These are phyloP conservation scores for Spinibarbus caldwelli DNA, from an alignment of 2,797 vertebrate genomes.

Conservation along the genomic window DNA sequence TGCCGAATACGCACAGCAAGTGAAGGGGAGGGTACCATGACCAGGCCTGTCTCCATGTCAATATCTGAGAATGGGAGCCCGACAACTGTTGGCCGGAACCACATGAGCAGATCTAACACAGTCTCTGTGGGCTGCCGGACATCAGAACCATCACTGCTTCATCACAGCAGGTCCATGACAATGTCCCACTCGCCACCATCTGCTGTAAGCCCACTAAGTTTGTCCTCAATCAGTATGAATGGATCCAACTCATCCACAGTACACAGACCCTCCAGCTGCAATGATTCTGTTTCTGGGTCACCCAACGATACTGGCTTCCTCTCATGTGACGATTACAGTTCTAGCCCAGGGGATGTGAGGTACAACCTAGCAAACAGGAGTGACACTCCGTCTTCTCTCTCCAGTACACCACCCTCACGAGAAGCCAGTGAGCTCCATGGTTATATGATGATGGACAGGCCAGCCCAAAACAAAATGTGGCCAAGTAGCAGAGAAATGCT, in stretches of 20 bases:
- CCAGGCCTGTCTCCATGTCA: slow-evolving; percentile 80
- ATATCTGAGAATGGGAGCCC: slow-evolving; percentile 84
- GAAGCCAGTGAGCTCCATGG: slow-evolving; percentile 84
- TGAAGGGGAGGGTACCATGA: slow-evolving; percentile 89
- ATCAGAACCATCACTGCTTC: slow-evolving; percentile 69
- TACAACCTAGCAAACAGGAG: slow-evolving; percentile 81
- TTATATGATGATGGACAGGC: slow-evolving; percentile 90
- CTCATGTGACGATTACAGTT: slow-evolving; percentile 84
- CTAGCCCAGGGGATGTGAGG: slow-evolving; percentile 80
- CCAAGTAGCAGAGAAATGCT: slow-evolving; percentile 66
- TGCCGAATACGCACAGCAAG: slow-evolving; percentile 92
- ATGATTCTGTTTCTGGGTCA: slow-evolving; percentile 87
- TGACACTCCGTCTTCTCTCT: slow-evolving; percentile 90
- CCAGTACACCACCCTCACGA: slow-evolving; percentile 87
- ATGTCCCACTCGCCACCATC: slow-evolving; percentile 80
- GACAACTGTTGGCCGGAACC: slow-evolving; percentile 80
- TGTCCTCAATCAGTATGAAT: slow-evolving; percentile 86
- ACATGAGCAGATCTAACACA: slow-evolving; percentile 89
- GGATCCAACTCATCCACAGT: slow-evolving; percentile 72
- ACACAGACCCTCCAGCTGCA: slow-evolving; percentile 80
- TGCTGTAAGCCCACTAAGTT: slow-evolving; percentile 80
- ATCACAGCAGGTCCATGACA: slow-evolving; percentile 80
- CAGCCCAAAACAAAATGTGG: slow-evolving; percentile 70
- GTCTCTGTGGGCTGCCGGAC: slow-evolving; percentile 74
- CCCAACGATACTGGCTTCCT: slow-evolving; percentile 87